Evolutionary conservation across 2,797 vertebrate genomes (phyloP), one percentile per base, ranked within the genome.

Genomic region (Acanthurus tractus): DNA sequence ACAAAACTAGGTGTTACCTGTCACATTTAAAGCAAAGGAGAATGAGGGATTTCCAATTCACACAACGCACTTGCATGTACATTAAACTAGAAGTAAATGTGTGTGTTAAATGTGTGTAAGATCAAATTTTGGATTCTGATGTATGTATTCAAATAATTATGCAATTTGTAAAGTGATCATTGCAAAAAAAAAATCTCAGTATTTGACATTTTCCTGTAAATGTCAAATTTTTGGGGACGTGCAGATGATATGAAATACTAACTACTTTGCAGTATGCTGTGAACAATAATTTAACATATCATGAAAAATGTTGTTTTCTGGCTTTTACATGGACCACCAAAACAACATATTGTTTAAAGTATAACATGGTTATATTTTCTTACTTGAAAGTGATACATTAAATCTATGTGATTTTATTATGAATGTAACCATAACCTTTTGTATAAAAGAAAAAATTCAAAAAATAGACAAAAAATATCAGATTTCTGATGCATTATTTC

Each of bases 341-440:
- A 88, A 87, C 73, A 86, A 92, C 83, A 88, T 78, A 81, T 92
- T 81, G 82, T 89, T 93, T 89, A 82, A 89, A 76, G 53, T 90
- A 81, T 75, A 72, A 90, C 90, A 89, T 88, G 72, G 75, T 88
- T 93, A 91, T 95, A 95, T 94, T 94, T 94, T 94, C 89, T 93
- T 95, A 94, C 89, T 86, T 82, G 77, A 89, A 86, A 83, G 81
- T 80, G 72, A 84, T 50, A 77, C 82, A 87, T 91, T 89, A 76
- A 89, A 92, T 90, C 67, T 67, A 66, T 81, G 82, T 87, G 78
- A 91, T 88, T 91, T 92, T 92, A 89, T 91, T 87, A 90, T 89
- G 74, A 86, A 93, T 91, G 88, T 91, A 89, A 79, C 65, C 84
- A 79, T 86, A 74, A 76, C 61, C 59, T 90, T 93, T 93, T 92